Base-by-base conservation (phyloP, 2,888 invertebrate species). In the Parapristionchus giblindavisi region DNA sequence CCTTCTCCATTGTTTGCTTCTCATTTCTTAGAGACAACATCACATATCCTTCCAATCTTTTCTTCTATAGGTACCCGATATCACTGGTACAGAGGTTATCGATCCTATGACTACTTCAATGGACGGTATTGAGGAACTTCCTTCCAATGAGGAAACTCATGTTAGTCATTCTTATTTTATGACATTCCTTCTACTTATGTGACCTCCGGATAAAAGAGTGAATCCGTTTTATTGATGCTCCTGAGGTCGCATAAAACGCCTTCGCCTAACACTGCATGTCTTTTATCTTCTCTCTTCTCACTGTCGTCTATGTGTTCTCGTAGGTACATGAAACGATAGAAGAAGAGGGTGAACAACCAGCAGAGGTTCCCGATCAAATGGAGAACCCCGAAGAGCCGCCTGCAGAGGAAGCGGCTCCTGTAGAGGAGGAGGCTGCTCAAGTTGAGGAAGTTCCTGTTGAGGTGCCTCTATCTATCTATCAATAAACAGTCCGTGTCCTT, bases 81-180 rank as follows among this genome's bases (percentile, higher is more conserved):
- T 86, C 79, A 83, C 85, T 56, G 84, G 84, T 78, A 85, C 85
- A 61, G 85, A 85, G 76, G 79, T 79, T 78, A 79, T 84, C 76
- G 87, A 87, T 77, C 85, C 84, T 61, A 87, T 87, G 87, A 86
- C 87, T 24, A 87, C 85, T 38, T 85, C 85, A 76, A 84, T 87
- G 85, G 87, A 87, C 78, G 87, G 86, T 61, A 87, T 87, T 75
- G 87, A 87, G 75, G 87, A 87, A 43, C 78, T 87, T 43, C 86
- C 86, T 52, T 78, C 79, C 11, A 81, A 81, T 48, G 85, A 83
- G 61, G 83, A 84, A 58, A 76, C 83, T 71, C 82, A 82, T 78
- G 83, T 84, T n/a, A 51, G 76, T 21, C 36, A 11, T 60, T 8
- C 34, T 8, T 34, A 32, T 29, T 4, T 8, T 60, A 14, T 8